Conservation (phyloP, 2,888 invertebrate genomes). For the Leuctra nigra region DNA sequence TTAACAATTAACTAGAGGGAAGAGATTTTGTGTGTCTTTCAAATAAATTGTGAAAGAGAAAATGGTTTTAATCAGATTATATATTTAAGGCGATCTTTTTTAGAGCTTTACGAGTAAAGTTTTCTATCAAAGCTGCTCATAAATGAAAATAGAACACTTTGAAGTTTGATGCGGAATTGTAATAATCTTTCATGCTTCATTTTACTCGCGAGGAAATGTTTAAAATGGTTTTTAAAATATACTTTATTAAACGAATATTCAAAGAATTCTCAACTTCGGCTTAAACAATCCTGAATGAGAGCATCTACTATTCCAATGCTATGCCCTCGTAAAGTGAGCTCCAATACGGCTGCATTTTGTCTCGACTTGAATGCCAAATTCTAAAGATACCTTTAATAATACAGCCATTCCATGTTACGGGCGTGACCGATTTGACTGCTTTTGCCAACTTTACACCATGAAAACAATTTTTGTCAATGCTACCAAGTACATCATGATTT, state of each 20-base stretch:
- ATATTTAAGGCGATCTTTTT: not conserved
- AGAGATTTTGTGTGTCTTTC: not conserved
- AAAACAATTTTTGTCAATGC: too few species aligned
- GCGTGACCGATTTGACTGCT: too few species aligned
- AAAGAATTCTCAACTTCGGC: not conserved
- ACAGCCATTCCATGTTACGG: too few species aligned
- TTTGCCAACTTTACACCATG: too few species aligned
- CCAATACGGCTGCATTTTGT: too few species aligned
- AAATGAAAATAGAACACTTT: not conserved
- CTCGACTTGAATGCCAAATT: too few species aligned
- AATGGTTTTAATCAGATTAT: slow-evolving; percentile 14
- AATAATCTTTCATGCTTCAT: not conserved
- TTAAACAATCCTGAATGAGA: too few species aligned
- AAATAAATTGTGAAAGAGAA: slow-evolving; percentile 1
- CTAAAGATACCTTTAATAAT: too few species aligned
- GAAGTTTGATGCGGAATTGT: slow-evolving; percentile 12
- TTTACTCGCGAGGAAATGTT: not conserved
- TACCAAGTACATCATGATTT: too few species aligned
- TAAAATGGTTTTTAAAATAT: not conserved
- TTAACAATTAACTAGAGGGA: not conserved
- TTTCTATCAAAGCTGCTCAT: slow-evolving; percentile 8
- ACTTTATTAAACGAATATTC: not conserved
- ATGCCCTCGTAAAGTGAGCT: too few species aligned
- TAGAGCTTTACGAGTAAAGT: not conserved
- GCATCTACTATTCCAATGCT: too few species aligned